Conservation (phyloP, 2,797 vertebrate genomes). For the Ataeniobius toweri region DNA sequence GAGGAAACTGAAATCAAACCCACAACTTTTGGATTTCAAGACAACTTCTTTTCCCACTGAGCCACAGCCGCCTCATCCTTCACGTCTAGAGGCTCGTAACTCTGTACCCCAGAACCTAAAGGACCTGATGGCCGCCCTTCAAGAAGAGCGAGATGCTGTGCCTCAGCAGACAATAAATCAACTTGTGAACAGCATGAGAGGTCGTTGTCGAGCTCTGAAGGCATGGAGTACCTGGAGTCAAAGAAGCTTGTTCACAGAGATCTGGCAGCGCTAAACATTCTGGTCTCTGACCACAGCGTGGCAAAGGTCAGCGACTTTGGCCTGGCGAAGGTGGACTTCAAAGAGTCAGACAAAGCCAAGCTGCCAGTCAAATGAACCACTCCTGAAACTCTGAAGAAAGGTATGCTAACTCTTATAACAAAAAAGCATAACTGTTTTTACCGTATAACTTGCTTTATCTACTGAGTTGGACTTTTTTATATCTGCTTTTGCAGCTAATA, state of each 20-base stretch:
- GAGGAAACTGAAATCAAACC: too few relatives aligned
- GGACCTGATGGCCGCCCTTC: too few relatives aligned
- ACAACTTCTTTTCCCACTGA: too few relatives aligned
- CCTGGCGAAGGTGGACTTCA: conserved; percentile 82
- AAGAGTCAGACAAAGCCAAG: conserved; percentile 79
- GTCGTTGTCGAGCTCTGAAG: conserved; percentile 63
- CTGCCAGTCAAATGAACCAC: conserved; percentile 92
- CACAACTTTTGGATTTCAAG: too few relatives aligned
- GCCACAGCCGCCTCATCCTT: too few relatives aligned
- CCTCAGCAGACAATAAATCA: too few relatives aligned
- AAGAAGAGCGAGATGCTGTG: too few relatives aligned
- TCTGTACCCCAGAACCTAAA: too few relatives aligned
- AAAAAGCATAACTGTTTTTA: not conserved
- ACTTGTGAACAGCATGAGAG: too few relatives aligned
- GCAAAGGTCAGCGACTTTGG: conserved; percentile 94
- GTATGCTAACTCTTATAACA: conserved; percentile 50
- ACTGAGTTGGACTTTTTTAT: too few relatives aligned
- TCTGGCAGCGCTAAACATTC: conserved; percentile 90
- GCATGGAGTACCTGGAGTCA: conserved; percentile 92
- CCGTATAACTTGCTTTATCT: not conserved
- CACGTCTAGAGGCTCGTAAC: too few relatives aligned
- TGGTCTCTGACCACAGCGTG: conserved; percentile 85
- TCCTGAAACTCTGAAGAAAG: conserved; percentile 88
- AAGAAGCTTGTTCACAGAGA: conserved; percentile 93
- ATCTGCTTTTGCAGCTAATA: too few relatives aligned